These are phyloP conservation scores for Lasiommata megera DNA, from an alignment of 2,888 invertebrate genomes.

Conservation along the genomic window DNA sequence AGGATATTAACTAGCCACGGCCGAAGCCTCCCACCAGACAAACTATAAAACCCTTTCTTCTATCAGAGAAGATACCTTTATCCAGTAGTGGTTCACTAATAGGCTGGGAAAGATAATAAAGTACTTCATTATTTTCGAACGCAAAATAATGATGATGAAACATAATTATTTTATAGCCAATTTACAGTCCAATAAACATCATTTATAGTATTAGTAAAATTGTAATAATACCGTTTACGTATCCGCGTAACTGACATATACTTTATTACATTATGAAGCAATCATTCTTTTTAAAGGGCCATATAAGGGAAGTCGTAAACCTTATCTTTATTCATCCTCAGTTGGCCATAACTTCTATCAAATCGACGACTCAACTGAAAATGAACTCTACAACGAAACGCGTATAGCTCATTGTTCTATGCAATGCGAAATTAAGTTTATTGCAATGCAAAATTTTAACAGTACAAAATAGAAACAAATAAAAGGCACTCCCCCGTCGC, in stretches of 20 bases:
- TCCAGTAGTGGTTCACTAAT: too few species aligned
- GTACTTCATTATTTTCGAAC: too few species aligned
- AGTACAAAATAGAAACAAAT: constrained; percentile 6
- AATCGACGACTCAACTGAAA: neutral
- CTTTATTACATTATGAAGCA: constrained; percentile 12
- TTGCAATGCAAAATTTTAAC: neutral
- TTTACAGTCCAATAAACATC: neutral
- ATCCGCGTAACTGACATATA: neutral
- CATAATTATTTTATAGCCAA: neutral
- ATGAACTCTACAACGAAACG: neutral
- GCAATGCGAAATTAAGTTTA: neutral
- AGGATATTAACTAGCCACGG: too few species aligned
- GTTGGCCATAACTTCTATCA: constrained; percentile 17
- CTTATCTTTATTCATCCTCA: constrained; percentile 19
- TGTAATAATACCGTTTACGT: neutral
- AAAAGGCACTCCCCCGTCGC: neutral
- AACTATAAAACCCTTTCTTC: too few species aligned
- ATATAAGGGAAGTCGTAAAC: constrained; percentile 23
- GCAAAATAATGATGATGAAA: too few species aligned
- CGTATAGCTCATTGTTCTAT: neutral
- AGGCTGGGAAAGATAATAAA: too few species aligned
- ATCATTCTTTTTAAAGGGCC: constrained; percentile 10
- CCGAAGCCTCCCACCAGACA: too few species aligned
- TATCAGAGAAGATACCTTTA: too few species aligned
- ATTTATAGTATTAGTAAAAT: neutral